Conservation (phyloP, 2,888 invertebrate genomes). For the Dioctria rufipes region DNA sequence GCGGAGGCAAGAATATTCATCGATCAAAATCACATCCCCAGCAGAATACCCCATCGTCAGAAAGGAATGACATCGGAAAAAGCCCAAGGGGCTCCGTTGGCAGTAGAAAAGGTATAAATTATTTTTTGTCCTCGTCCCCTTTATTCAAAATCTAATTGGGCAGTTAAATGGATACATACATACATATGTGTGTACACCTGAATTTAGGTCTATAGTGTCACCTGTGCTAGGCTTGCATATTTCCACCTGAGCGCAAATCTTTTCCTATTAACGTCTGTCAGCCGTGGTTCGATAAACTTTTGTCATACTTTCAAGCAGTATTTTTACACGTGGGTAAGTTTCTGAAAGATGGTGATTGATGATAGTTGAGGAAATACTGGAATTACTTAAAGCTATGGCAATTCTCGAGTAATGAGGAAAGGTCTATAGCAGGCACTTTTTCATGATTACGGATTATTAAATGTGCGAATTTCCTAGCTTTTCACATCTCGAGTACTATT, state of each 20-base stretch:
- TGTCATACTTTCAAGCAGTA: constrained; percentile 13
- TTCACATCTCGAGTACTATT: too few species aligned
- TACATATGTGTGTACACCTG: neutral
- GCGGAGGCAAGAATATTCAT: constrained; percentile 68
- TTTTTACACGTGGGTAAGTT: constrained; percentile 24
- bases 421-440: too few species aligned
- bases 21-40: constrained; percentile 66
- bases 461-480: too few species aligned
- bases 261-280: constrained; percentile 29
- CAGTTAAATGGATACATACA: constrained; percentile 31
- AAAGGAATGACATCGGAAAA: constrained; percentile 40
- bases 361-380: neutral
- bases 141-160: constrained; percentile 33
- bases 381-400: neutral
- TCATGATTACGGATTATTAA: too few species aligned
- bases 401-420: too few species aligned
- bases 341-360: constrained; percentile 37
- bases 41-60: constrained; percentile 60
- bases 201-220: neutral
- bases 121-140: constrained; percentile 32
- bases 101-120: constrained; percentile 49
- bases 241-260: constrained; percentile 37
- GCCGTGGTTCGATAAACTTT: constrained; percentile 17
- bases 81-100: constrained; percentile 15
- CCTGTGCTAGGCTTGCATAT: constrained; percentile 12